Base-by-base conservation (phyloP, 2,113 vertebrate genomes). In the Bungarus multicinctus region DNA sequence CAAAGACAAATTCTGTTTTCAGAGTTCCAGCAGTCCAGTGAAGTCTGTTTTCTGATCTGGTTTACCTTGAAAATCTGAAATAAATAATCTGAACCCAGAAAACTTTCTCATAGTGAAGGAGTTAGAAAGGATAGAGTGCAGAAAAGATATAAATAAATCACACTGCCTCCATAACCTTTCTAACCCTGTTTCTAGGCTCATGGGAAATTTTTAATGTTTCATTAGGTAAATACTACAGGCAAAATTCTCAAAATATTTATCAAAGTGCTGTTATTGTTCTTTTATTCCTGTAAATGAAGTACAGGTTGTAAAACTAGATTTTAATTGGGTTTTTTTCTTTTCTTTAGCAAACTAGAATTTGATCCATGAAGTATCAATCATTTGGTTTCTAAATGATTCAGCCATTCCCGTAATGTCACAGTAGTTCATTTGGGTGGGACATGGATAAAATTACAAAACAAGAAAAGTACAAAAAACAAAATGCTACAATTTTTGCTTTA, bases 191-290 rank as follows among this genome's bases (percentile, higher is more conserved):
- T 39, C 93, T 89, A 50, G 0, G 52, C 58, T 96, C 93, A 95
- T 91, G 97, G 91, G 93, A 94, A 50, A 96, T 97, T 96, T 95
- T 97, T 97, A 96, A 97, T 95, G 95, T 96, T 94, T 96, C 96
- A 94, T 94, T 95, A 96, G 92, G 95, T 96, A 97, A 97, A 97
- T 95, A 96, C 94, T 97, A 96, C 95, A 95, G 95, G 96, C 95
- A 97, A 96, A 97, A 97, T 97, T 97, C 96, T 97, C 96, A 95
- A 96, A 96, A 53, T 97, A 97, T 97, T 97, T 98, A 97, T 95
- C 96, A 96, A 95, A 94, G 95, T 94, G 96, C 85, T 96, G 93
- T 93, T 95, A 97, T 96, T 97, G 88, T 97, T 97, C 94, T 97
- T 93, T 96, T 93, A 93, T 96, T 96, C 93, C 91, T 96, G 87